Conservation (phyloP, 2,113 vertebrate species). For the Fulmarus glacialis region DNA sequence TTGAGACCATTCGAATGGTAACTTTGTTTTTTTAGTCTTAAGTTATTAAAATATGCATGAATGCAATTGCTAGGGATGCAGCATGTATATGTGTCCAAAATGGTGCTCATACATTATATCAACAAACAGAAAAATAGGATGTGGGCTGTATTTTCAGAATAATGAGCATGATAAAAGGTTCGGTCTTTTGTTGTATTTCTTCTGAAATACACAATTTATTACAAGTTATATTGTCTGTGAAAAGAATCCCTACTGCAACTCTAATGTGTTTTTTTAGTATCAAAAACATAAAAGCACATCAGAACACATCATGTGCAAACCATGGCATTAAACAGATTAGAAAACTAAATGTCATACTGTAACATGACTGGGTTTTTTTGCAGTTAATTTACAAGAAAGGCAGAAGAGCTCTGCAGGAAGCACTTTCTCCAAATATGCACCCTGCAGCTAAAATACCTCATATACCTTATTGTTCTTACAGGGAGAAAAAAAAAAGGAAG, state of each 20-base stretch:
- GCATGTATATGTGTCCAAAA: not conserved
- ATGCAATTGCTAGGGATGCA: conserved; percentile 7
- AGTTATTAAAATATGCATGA: conserved; percentile 43
- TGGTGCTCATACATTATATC: not conserved
- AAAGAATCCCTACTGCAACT: conserved; percentile 75
- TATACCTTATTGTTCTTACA: conserved; percentile 60
- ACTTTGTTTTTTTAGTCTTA: not conserved
- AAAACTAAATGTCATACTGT: conserved; percentile 78
- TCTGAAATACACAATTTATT: conserved; percentile 70
- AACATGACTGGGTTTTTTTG: conserved; percentile 48
- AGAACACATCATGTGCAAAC: conserved; percentile 76
- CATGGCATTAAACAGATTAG: conserved; percentile 78
- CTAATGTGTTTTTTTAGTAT: conserved; percentile 71
- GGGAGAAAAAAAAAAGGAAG: not conserved
- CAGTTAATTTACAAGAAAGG: conserved; percentile 77
- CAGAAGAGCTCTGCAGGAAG: conserved; percentile 70
- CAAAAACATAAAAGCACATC: conserved; percentile 75
- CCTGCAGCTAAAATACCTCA: conserved; percentile 77
- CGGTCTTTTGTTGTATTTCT: conserved; percentile 47
- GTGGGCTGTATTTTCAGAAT: conserved; percentile 50
- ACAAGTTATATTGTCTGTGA: conserved; percentile 72
- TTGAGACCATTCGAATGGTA: not conserved
- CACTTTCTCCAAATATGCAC: conserved; percentile 68
- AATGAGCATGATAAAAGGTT: conserved; percentile 53
- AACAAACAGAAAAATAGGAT: conserved; percentile 17